Base-by-base conservation (phyloP, 2,113 vertebrate species). In the Erythrocercus mccallii region DNA sequence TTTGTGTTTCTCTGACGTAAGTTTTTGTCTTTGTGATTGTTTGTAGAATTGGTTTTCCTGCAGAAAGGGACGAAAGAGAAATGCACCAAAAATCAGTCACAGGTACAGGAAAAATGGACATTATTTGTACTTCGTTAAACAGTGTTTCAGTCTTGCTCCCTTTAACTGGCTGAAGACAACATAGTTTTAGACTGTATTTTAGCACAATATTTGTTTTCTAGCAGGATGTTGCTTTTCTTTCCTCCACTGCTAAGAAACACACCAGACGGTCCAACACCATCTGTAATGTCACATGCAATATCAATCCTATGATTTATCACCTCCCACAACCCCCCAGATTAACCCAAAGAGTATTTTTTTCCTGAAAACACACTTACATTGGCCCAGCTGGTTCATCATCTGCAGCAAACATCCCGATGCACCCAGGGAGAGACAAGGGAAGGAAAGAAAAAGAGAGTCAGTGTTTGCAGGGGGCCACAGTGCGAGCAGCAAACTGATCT, bases 1-100 rank as follows among this genome's bases (percentile, higher is more conserved):
- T 99, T 99, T 97, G 98, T 99, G 98, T 99, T 99, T 98, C 99
- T 98, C 98, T 99, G 99, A 95, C 99, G 99, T 97, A 99, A 98
- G 98, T 99, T 99, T 99, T 99, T 99, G 97, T 99, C 99, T 98
- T 99, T 99, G 97, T 99, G 99, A 98, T 99, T 99, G 98, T 99
- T 99, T 97, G 99, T 99, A 94, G 99, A 99, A 98, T 99, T 99
- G 91, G 99, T 99, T 99, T 99, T 99, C 98, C 99, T 99, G 96
- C 47, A 64, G 71, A 87, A 92, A 42, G 82, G 92, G 72, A 76
- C 50, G 74, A n/a, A n/a, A 28, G 50, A 74, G 30, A 74, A 81
- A 53, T 1, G 13, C 24, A 60, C 22, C 40, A 40, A 66, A 72
- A 77, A 38, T 90, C 27, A 94, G 31, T 7, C 81, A 35, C 12